These are phyloP conservation scores for Xiphophorus maculatus DNA, from an alignment of 2,113 vertebrate genomes.

Conservation along the genomic window DNA sequence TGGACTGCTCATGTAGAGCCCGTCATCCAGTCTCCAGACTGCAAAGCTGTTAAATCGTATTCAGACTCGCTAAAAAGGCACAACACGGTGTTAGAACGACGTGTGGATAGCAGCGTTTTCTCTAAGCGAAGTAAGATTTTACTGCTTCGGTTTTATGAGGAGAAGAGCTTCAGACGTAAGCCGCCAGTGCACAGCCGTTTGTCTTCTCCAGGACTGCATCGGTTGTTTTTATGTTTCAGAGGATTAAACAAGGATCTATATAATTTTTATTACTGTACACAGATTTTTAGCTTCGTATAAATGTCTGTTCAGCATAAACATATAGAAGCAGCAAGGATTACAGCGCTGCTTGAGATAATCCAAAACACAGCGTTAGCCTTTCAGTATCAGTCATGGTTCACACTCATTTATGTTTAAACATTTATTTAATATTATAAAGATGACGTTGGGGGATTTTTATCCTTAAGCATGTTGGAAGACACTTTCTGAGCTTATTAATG, in stretches of 20 bases:
- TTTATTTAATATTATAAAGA: neutral
- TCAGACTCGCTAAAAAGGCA: constrained; percentile 13
- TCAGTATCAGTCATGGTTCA: neutral
- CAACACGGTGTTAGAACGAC: neutral
- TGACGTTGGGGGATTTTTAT: neutral
- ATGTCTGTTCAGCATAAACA: neutral
- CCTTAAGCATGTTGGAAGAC: neutral
- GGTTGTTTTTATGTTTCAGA: neutral
- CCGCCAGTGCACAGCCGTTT: neutral
- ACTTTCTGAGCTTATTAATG: neutral
- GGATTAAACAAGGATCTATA: neutral
- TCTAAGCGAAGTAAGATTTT: constrained; percentile 3
- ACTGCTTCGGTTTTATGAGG: constrained; percentile 1
- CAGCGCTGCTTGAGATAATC: neutral
- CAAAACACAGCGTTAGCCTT: neutral
- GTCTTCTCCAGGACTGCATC: neutral
- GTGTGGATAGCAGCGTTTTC: neutral
- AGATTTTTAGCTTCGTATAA: neutral
- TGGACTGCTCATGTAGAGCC: neutral
- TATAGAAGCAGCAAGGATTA: neutral
- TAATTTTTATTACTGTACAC: neutral
- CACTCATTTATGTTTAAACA: neutral
- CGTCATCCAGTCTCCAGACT: neutral
- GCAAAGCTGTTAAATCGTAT: constrained; percentile 10
- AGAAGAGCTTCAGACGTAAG: neutral